A percentile compares a stretch with the other conserved stretches of the same genome.
phyloP scores from a whole-genome alignment of 2,888 invertebrate genomes.

The Druceiella hillmani region DNA sequence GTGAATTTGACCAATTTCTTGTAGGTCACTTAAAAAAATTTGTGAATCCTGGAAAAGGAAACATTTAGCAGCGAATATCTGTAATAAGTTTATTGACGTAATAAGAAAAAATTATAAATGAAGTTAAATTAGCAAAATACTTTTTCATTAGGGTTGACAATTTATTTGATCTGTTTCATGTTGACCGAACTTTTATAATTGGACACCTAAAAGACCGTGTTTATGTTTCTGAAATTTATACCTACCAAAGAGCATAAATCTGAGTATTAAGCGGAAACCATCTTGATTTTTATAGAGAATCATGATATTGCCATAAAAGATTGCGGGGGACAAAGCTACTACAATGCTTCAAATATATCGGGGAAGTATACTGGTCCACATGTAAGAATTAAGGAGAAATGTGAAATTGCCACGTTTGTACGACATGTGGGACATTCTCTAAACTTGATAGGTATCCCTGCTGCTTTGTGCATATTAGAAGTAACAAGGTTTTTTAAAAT shows the following conservation, averaged over 20 bases:
- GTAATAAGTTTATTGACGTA: constrained; percentile 25
- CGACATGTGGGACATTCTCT: constrained; percentile 25
- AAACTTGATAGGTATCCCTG: constrained; percentile 19
- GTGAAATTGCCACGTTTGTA: constrained; percentile 20
- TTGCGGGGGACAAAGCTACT: constrained; percentile 24
- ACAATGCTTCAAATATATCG: constrained; percentile 26
- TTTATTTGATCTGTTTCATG: constrained; percentile 24
- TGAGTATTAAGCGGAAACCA: constrained; percentile 19
- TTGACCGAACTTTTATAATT: constrained; percentile 24
- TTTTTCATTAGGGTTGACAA: constrained; percentile 22
- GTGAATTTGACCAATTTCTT: too few species aligned
- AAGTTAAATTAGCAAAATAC: constrained; percentile 23
- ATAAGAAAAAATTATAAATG: constrained; percentile 22
- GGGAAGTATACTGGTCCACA: constrained; percentile 24
- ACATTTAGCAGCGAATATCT: constrained; percentile 25
- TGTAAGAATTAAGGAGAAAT: constrained; percentile 24
- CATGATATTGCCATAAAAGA: constrained; percentile 19
- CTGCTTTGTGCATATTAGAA: constrained; percentile 11
- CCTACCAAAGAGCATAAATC: constrained; percentile 24
- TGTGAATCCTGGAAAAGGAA: too few species aligned
- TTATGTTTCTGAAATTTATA: constrained; percentile 24
- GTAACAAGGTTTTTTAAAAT: constrained; percentile 22
- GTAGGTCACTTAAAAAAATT: too few species aligned
- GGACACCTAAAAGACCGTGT: constrained; percentile 21
- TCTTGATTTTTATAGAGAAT: too few species aligned